Conservation (phyloP, 2,113 vertebrate species). For the Tor tambroides region DNA sequence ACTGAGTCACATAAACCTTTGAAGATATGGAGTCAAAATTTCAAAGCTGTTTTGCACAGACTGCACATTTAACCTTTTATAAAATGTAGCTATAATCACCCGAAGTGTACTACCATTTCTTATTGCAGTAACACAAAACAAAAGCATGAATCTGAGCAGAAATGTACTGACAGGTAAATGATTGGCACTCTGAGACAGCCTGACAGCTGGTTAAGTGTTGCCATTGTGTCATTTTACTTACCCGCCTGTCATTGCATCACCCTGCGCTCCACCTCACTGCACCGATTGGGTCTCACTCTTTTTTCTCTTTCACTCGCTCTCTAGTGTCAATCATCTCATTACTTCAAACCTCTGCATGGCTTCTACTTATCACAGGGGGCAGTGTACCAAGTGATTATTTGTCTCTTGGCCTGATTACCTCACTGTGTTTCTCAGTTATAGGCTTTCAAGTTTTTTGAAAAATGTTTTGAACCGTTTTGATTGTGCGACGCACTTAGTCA, state of each 20-base stretch:
- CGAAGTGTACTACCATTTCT: background rate
- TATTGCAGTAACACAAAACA: background rate
- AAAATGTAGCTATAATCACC: background rate
- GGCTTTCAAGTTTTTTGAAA: background rate
- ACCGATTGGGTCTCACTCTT: constrained; percentile 51
- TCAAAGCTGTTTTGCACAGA: background rate
- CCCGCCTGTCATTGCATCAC: constrained; percentile 18
- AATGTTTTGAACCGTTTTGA: background rate
- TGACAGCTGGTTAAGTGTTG: constrained; percentile 67
- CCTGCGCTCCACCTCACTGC: constrained; percentile 5
- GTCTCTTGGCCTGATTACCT: constrained; percentile 29
- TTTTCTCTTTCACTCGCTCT: constrained; percentile 53
- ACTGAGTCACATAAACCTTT: background rate
- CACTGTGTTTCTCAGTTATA: constrained; percentile 4
- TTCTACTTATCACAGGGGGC: constrained; percentile 41
- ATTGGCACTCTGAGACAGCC: constrained; percentile 53
- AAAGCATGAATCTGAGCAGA: background rate
- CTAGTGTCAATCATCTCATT: constrained; percentile 39
- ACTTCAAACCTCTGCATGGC: constrained; percentile 56
- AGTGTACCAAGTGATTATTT: background rate
- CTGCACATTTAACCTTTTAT: background rate
- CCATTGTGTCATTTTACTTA: constrained; percentile 52
- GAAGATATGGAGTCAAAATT: background rate
- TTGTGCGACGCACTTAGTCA: background rate
- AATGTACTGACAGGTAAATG: constrained; percentile 29